These are phyloP conservation scores for Intellagama lesueurii DNA, from an alignment of 2,797 vertebrate species.

Conservation along the genomic window DNA sequence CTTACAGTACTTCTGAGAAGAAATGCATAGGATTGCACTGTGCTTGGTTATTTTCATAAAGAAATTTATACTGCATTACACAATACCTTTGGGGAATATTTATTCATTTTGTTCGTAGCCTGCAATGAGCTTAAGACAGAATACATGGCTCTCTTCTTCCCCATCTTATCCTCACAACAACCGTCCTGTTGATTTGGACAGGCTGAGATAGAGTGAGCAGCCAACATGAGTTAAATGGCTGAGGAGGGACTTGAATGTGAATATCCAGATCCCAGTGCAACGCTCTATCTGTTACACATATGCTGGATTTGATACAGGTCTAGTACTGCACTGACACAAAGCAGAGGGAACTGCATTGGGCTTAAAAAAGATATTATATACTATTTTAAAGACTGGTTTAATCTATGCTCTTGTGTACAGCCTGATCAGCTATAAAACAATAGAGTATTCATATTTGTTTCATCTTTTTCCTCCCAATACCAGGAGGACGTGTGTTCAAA, in stretches of 20 bases:
- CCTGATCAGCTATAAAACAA: too few relatives aligned
- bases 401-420: too few relatives aligned
- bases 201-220: not conserved
- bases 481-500: not conserved
- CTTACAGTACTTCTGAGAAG: not conserved
- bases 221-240: not conserved
- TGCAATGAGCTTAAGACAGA: not conserved
- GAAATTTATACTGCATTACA: not conserved
- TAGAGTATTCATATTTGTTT: not conserved
- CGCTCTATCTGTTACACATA: not conserved
- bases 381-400: too few relatives aligned
- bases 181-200: too few relatives aligned
- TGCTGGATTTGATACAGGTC: not conserved
- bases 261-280: not conserved
- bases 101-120: too few relatives aligned
- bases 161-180: not conserved
- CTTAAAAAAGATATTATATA: not conserved
- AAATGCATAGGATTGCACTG: not conserved
- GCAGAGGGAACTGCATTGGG: not conserved
- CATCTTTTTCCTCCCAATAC: not conserved
- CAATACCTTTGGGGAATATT: not conserved
- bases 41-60: not conserved
- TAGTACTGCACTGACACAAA: not conserved
- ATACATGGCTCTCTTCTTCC: not conserved
- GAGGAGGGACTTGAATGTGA: not conserved